These are phyloP conservation scores for Caloenas nicobarica DNA, from an alignment of 2,113 vertebrate genomes.

Conservation along the genomic window DNA sequence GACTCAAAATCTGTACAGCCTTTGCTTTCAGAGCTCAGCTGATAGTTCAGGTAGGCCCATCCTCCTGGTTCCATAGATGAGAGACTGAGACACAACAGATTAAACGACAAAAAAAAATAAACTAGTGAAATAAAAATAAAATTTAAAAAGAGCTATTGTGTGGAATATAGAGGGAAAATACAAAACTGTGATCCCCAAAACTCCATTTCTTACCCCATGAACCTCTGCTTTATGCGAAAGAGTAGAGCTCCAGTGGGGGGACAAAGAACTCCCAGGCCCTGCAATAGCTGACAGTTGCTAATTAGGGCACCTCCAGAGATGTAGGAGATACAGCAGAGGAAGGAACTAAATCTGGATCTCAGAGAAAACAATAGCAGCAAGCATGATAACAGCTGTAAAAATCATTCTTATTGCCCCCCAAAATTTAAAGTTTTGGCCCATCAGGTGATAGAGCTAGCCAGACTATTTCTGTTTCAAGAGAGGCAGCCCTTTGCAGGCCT, in stretches of 20 bases:
- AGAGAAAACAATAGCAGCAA: background rate
- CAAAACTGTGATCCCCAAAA: background rate
- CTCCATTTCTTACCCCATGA: background rate
- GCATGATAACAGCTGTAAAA: background rate
- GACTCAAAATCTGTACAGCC: background rate
- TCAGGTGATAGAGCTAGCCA: background rate
- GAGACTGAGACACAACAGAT: background rate
- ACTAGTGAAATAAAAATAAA: background rate
- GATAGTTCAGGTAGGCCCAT: background rate
- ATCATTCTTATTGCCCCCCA: background rate
- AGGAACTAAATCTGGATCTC: background rate
- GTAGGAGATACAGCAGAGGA: background rate
- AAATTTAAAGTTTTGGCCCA: background rate
- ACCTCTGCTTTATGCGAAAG: background rate
- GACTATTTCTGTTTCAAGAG: background rate
- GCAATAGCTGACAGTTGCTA: background rate
- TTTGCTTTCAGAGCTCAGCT: background rate
- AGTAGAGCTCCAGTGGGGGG: background rate
- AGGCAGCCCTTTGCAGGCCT: background rate
- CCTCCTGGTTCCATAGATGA: background rate
- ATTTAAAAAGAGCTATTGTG: fast-evolving
- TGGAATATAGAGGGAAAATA: background rate
- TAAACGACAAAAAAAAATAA: background rate
- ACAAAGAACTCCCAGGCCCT: background rate
- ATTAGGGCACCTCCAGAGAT: background rate